Evolutionary conservation across 23 tunicate species (phyloP), one percentile per base, ranked within the genome.

Genomic region (Trididemnum clinides): DNA sequence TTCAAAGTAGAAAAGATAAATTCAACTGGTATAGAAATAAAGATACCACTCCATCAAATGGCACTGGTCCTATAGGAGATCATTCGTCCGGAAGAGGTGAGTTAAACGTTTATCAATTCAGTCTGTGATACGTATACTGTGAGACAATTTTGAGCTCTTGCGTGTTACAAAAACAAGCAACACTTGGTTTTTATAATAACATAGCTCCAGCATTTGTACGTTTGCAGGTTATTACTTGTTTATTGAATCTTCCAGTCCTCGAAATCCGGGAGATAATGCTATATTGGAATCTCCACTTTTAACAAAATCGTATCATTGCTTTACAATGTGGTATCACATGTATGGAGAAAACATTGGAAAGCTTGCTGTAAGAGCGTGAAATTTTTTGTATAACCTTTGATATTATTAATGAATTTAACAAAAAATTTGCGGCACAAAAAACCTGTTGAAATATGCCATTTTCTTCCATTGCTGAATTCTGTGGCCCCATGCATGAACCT

Each of bases 171-270:
- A n/a, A n/a, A n/a, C n/a, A n/a, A n/a, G n/a, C n/a, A n/a, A n/a
- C n/a, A n/a, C n/a, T n/a, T n/a, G n/a, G n/a, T n/a, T n/a, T n/a
- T n/a, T n/a, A n/a, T n/a, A n/a, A n/a, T n/a, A n/a, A n/a, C n/a
- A n/a, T n/a, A n/a, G n/a, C n/a, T n/a, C n/a, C n/a, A n/a, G n/a
- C n/a, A n/a, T n/a, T n/a, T n/a, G n/a, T n/a, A n/a, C 3, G 3
- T 83, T 73, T 82, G 0, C 88, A 94, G 98, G 98, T 49, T 34
- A 84, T 21, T 97, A 86, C 70, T 27, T 97, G 77, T 97, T 62
- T 87, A 88, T 97, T 79, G 99, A 97, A 71, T 95, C 97, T 12
- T 97, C 99, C 3, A 35, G 72, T 21, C 99, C 99, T n/a, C 84
- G 94, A 23, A 64, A 44, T 15, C 23, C 23, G 5, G 91, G 91